Base-by-base conservation (phyloP, 2,797 vertebrate genomes). In the Kryptopterus vitreolus region DNA sequence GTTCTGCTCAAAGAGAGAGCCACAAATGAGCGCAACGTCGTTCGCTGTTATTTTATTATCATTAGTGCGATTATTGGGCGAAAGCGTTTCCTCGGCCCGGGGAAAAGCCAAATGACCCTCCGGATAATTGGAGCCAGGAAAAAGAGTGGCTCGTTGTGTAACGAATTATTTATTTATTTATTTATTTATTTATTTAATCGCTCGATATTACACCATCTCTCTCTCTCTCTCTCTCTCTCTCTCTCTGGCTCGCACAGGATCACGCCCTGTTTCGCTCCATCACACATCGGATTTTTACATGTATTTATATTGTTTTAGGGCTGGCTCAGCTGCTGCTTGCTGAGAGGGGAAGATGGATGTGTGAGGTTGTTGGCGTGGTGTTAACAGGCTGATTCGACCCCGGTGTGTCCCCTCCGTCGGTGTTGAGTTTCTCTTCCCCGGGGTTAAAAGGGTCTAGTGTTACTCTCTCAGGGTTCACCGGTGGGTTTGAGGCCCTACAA, bases 351-450 rank as follows among this genome's bases (percentile, higher is more conserved):
- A 76, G 80, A 68, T 80, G 77, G 43, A 38, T 62, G 50, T 73
- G 58, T 68, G 73, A 76, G 31, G 81, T 76, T 58, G 78, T 77
- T 55, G 46, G 46, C 22, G 29, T 68, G 63, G 80, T 83, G 82
- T 81, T 82, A 81, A 72, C 80, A 73, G 80, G 80, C 73, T 20
- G 38, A 52, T 61, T 74, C 76, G 71, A 82, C 82, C 81, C 75
- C 10, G 3, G 3, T 2, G 57, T 62, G 65, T 59, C 72, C 77
- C 68, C 43, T 20, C n/a, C n/a, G 81, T 43, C 57, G 83, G 90
- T 86, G 81, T 92, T 80, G 26, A 85, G 85, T 93, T 92, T 85
- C 92, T 35, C n/a, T 50, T 66, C 66, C 82, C 80, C 53, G 55
- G 52, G 75, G 81, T 84, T 81, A 79, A 83, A 80, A 35, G 50